These are phyloP conservation scores for Drosophila pectinifera DNA, from an alignment of 1,140 invertebrate species.

Conservation along the genomic window DNA sequence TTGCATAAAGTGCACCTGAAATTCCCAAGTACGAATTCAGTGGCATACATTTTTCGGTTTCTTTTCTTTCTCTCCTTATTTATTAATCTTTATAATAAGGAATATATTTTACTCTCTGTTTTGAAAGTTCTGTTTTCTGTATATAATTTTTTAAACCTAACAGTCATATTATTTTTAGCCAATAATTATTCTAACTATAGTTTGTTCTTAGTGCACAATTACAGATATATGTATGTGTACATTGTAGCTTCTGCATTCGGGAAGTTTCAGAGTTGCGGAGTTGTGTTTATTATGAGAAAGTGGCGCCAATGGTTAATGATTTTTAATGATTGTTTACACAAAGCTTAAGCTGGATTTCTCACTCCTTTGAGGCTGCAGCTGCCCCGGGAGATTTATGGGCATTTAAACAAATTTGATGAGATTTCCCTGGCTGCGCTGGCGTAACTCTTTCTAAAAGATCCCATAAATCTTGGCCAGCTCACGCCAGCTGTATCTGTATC, in stretches of 20 bases:
- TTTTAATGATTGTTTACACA: constrained; percentile 68
- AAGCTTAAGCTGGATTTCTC: constrained; percentile 45
- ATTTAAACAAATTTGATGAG: constrained; percentile 83
- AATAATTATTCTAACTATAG: no score
- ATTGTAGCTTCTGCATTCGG: constrained; percentile 22
- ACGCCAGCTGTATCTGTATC: constrained; percentile 43
- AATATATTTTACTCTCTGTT: no score
- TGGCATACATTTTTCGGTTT: no score
- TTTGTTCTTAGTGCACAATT: constrained; percentile 1
- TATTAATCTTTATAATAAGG: no score
- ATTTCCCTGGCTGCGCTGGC: constrained; percentile 59
- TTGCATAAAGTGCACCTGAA: no score
- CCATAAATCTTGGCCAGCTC: constrained; percentile 77
- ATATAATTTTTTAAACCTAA: no score
- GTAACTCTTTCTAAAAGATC: constrained; percentile 78
- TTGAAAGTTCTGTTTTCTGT: no score
- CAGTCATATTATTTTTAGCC: no score
- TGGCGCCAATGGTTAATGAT: constrained; percentile 78
- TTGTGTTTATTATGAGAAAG: constrained; percentile 79
- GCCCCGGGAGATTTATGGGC: constrained; percentile 75
- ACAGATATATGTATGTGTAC: not conserved
- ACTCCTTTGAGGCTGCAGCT: constrained; percentile 51
- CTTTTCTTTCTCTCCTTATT: no score
- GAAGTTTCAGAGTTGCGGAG: constrained; percentile 25
- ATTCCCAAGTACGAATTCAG: no score